Evolutionary conservation across 2,113 vertebrate species (phyloP).

Genomic region (Neomonachus schauinslandi): DNA sequence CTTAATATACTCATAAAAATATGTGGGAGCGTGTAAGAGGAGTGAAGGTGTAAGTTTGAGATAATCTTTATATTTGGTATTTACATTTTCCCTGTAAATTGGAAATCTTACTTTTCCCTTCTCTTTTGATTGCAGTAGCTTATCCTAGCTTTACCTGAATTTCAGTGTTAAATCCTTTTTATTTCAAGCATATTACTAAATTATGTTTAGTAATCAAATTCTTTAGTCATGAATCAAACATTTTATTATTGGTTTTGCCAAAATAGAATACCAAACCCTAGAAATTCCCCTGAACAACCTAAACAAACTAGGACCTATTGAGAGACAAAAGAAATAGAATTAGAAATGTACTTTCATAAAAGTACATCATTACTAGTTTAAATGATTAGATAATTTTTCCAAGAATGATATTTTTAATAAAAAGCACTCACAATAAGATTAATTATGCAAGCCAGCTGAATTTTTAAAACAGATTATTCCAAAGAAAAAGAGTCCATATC

Average conservation of each 20-base stretch:
- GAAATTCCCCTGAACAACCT: neutral
- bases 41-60: neutral
- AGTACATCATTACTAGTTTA: neutral
- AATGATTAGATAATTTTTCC: neutral
- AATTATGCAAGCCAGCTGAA: slow-evolving; percentile 14
- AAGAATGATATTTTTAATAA: neutral
- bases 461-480: neutral
- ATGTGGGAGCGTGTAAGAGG: neutral
- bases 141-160: neutral
- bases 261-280: neutral
- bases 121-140: neutral
- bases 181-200: slow-evolving; percentile 31
- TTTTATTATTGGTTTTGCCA: neutral
- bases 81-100: neutral
- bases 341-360: neutral
- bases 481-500: neutral
- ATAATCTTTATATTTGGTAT: neutral
- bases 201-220: slow-evolving; percentile 23
- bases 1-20: neutral
- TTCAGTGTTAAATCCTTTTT: neutral
- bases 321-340: neutral
- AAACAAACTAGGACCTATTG: neutral
- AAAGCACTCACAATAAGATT: neutral
- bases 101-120: neutral
- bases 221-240: neutral